Evolutionary conservation across 2,113 vertebrate species (phyloP).

Genomic region (Trochalopteron elliotii): DNA sequence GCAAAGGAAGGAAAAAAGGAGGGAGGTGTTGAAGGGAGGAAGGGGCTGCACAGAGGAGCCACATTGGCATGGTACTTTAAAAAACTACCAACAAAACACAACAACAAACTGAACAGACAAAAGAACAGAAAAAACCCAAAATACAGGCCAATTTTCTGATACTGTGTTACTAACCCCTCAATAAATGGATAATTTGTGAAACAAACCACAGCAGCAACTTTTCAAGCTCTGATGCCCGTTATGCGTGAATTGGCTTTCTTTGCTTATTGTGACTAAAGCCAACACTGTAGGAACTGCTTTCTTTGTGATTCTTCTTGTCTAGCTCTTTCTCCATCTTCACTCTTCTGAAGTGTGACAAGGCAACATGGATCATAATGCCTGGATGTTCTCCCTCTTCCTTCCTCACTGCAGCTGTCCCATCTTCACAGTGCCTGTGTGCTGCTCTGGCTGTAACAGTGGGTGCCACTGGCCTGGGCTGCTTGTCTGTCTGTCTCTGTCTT

Average conservation of each 20-base stretch:
- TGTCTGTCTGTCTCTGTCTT: not conserved
- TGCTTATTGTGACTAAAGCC: not conserved
- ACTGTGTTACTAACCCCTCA: not conserved
- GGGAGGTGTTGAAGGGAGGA: not conserved
- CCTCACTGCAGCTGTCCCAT: not conserved
- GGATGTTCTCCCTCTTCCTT: not conserved
- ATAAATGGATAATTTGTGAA: not conserved
- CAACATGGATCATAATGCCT: not conserved
- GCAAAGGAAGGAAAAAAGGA: not conserved
- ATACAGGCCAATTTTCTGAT: not conserved
- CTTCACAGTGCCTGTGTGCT: accelerated
- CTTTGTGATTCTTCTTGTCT: not conserved
- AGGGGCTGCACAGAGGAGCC: not conserved
- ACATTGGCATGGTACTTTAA: not conserved
- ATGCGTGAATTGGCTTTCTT: not conserved
- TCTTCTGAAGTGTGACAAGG: not conserved
- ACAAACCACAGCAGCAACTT: not conserved
- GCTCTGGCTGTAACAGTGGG: not conserved
- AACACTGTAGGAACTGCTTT: not conserved
- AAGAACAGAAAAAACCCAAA: not conserved
- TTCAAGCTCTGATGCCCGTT: not conserved
- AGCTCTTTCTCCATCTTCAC: not conserved
- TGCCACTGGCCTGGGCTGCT: accelerated
- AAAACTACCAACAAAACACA: not conserved
- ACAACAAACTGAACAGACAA: too few relatives aligned